phyloP scores from a whole-genome alignment of 2,113 vertebrate species.

The Chionis minor region DNA sequence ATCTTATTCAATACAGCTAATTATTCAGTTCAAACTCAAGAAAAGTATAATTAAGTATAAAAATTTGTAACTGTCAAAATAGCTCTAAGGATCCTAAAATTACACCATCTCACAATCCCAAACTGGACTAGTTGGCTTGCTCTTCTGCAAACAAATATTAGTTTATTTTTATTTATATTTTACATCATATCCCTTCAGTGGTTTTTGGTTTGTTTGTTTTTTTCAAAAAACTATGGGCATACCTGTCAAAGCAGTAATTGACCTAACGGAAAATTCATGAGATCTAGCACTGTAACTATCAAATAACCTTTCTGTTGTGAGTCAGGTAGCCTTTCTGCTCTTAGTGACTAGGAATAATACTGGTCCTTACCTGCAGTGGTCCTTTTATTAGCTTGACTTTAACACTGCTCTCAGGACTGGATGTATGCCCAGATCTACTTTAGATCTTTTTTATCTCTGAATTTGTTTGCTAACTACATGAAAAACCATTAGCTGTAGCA shows the following conservation, averaged over 20 bases:
- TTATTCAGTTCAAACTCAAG: background rate
- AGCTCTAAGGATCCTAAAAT: background rate
- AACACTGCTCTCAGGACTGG: background rate
- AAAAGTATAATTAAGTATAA: background rate
- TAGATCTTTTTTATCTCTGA: background rate
- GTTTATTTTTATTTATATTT: background rate
- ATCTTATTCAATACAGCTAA: background rate
- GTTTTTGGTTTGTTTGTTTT: background rate
- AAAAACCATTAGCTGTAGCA: background rate
- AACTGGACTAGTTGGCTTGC: background rate
- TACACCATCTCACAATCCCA: background rate
- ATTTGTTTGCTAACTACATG: background rate
- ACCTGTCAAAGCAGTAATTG: background rate
- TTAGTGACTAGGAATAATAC: background rate
- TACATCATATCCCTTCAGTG: background rate
- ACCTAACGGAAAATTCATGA: background rate
- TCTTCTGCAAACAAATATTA: background rate
- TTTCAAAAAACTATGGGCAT: background rate
- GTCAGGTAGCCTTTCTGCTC: background rate
- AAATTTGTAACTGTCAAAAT: background rate
- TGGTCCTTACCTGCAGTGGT: background rate
- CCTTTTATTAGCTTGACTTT: background rate
- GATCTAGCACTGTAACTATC: background rate
- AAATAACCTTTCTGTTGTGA: background rate
- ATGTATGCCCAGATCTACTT: background rate